phyloP scores from a whole-genome alignment of 2,797 vertebrate species.

The Rhinoraja longicauda region DNA sequence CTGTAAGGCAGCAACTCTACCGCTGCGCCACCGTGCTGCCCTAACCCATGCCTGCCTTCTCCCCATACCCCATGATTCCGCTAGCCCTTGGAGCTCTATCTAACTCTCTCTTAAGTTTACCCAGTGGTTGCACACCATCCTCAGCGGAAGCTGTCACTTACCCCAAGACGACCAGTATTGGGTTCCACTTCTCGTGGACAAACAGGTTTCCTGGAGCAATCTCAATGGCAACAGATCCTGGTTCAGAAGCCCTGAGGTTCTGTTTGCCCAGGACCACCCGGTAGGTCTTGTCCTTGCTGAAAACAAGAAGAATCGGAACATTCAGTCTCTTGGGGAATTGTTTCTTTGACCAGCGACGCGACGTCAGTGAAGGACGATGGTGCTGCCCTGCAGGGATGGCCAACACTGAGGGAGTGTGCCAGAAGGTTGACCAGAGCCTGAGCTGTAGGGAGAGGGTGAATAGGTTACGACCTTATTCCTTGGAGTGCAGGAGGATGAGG shows the following conservation, averaged over 20 bases:
- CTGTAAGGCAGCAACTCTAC: no score
- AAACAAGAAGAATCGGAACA: not conserved
- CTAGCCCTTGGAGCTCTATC: no score
- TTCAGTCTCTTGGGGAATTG: not conserved
- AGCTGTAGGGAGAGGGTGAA: no score
- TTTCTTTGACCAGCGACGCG: not conserved
- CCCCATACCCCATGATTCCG: no score
- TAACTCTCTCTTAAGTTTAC: no score
- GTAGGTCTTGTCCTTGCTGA: not conserved
- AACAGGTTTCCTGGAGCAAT: not conserved
- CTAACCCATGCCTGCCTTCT: no score
- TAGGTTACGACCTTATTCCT: no score
- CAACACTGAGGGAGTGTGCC: not conserved
- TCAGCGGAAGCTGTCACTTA: not conserved
- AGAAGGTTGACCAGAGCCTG: no score
- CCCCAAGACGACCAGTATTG: not conserved
- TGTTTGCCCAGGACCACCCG: conserved; percentile 4
- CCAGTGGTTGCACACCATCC: not conserved
- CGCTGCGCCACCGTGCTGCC: no score
- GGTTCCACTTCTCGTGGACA: conserved; percentile 27
- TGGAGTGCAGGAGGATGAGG: no score
- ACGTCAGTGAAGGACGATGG: not conserved
- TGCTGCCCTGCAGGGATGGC: not conserved
- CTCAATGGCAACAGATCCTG: not conserved
- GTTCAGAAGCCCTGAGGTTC: not conserved